Evolutionary conservation across 2,888 invertebrate species (phyloP), one percentile per base, ranked within the genome.

Genomic region (Spisula solida): DNA sequence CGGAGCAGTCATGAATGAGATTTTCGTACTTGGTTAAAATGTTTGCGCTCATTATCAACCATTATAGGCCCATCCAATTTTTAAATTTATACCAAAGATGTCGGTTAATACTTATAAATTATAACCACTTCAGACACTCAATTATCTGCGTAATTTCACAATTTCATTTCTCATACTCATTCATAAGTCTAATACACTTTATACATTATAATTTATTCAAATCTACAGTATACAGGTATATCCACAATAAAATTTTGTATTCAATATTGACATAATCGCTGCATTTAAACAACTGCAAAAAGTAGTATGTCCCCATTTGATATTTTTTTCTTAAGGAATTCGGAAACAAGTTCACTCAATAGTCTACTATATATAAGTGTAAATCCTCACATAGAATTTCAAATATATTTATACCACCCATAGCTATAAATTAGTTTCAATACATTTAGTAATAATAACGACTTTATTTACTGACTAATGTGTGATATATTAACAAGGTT

Each of bases 191-290:
- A 0, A 25, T 66, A 25, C 0, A n/a, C 20, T 66, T 25, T 6
- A 4, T 66, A 6, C n/a, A 25, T 25, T n/a, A 66, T 66, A n/a
- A 66, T 66, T 66, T 66, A 66, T 66, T 25, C 25, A 25, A 25
- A 4, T 25, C 60, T 66, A 25, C 25, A n/a, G n/a, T 66, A 20
- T n/a, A n/a, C n/a, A n/a, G n/a, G n/a, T n/a, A n/a, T 56, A 12
- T 66, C 10, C 8, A n/a, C 25, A n/a, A 66, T 8, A 66, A 25
- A 66, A n/a, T 10, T 25, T 12, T 4, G 20, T 10, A 66, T 66
- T 25, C n/a, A 66, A 66, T 66, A 66, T 66, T 66, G 60, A 66
- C 60, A 25, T 66, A 66, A 66, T 66, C 25, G 25, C 60, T 66
- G 25, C n/a, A 66, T n/a, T 66, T 66, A 25, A 66, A 66, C 10